Base-by-base conservation (phyloP, 2,797 vertebrate genomes). In the Triplophysa bombifrons region DNA sequence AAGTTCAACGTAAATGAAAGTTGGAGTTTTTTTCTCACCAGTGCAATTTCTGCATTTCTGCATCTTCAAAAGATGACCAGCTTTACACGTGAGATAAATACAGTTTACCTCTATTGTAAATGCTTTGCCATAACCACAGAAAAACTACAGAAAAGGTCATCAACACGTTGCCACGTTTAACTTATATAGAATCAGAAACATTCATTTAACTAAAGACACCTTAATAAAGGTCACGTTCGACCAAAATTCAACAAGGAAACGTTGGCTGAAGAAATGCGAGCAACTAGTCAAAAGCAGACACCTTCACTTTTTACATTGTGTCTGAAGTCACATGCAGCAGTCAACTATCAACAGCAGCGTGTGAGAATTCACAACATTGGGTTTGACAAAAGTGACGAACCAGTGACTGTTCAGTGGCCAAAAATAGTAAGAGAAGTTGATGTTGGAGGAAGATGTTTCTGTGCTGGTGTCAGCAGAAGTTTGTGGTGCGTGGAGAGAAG, bases 391-490 rank as follows among this genome's bases (percentile, higher is more conserved):
- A 79, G 70, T 72, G 77, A 79, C 65, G 69, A 69, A 79, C 69
- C 69, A 48, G 50, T 48, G 61, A 68, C 68, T 63, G 60, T 64
- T 68, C 69, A 66, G 69, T 22, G 50, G 66, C 67, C 41, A 71
- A 71, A 71, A 79, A n/a, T 79, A 58, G 65, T 50, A 70, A 63
- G 67, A 22, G 51, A 48, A 48, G 46, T 3, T 48, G 46, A 48
- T 48, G 50, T 9, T 48, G 64, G 44, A 77, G 34, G 51, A 74
- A 71, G 80, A 74, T 73, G 76, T 71, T 78, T 83, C 74, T 79
- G 16, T 73, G 73, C 82, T 63, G 64, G 67, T 63, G 82, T 76
- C 73, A 78, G 75, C 75, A 78, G 55, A 80, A 70, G 65, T 75
- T 63, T 64, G 61, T n/a, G 64, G 80, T 72, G 75, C 72, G 72